Base-by-base conservation (phyloP, 2,113 vertebrate genomes). In the Antigone vipio region DNA sequence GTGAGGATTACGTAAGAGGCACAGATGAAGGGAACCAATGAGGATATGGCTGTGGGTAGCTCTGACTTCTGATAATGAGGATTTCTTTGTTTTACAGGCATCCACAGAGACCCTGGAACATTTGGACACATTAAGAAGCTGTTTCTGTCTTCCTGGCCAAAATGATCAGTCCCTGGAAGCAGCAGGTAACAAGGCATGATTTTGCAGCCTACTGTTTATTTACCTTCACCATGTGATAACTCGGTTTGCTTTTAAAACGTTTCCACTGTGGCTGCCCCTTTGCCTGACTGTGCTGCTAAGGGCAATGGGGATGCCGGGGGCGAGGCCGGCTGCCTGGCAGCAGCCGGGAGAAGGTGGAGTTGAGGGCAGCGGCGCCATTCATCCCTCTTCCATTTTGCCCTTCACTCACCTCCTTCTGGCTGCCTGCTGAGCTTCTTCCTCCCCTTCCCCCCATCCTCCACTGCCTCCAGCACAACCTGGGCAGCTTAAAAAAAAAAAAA, bases 1-100 rank as follows among this genome's bases (percentile, higher is more conserved):
- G 52, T 71, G 84, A 74, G 64, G 64, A 71, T 95, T 96, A 77
- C 9, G 9, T 87, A 92, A 93, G 55, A 92, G 93, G 76, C 83
- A 85, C 55, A 66, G 91, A 80, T 38, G 89, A 89, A 87, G 55
- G 76, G 80, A 87, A 71, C 83, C 69, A 72, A 78, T 71, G 89
- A 86, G 84, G 56, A 95, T 60, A 78, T 52, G 64, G 52, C 93
- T 47, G 68, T 87, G 84, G 52, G 72, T 21, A 93, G 92, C 69
- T 95, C 60, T 26, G 89, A 52, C 80, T 96, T 60, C 38, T 71
- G 60, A 6, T 72, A 87, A 52, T 1, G 23, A 91, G 38, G 58
- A 56, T 95, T 95, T 89, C 84, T 95, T 92, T 96, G 93, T 89
- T 40, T 84, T 63, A 32, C 38, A 72, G 89, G 63, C 4, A 0